Percentiles rank a stretch among this genome's conserved stretches.
Conservation (phyloP, 2,888 invertebrate species). For the Stramonita haemastoma region DNA sequence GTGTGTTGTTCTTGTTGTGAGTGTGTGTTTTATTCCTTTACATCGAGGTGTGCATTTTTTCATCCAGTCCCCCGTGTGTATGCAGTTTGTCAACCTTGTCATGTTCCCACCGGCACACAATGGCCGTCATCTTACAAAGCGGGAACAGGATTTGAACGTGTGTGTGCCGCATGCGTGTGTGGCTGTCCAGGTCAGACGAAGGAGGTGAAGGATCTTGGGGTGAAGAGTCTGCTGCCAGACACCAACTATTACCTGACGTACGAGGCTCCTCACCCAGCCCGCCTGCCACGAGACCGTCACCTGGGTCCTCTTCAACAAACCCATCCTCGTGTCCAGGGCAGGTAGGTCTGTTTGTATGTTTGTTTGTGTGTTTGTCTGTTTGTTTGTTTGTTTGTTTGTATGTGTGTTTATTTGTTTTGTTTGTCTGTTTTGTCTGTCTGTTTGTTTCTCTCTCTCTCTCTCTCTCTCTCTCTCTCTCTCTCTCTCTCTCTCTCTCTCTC, state of each 20-base stretch:
- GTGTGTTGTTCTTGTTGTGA: neutral
- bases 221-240: constrained; percentile 81
- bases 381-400: no score
- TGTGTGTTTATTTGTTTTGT: no score
- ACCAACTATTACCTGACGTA: constrained; percentile 97
- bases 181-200: constrained; percentile 51
- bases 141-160: no score
- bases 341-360: neutral
- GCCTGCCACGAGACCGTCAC: constrained; percentile 98
- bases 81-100: no score
- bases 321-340: constrained; percentile 80
- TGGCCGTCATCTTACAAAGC: no score
- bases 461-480: constrained; percentile 35
- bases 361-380: no score
- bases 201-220: constrained; percentile 51
- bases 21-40: no score
- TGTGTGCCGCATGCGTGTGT: no score
- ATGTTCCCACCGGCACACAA: no score
- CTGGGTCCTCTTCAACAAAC: constrained; percentile 98
- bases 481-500: constrained; percentile 21
- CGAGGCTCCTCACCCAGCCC: constrained; percentile 97
- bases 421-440: neutral
- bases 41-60: no score
- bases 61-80: no score
- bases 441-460: constrained; percentile 51